Percentiles rank a stretch among this genome's conserved stretches.
These are phyloP conservation scores for Drosophila phalerata DNA, from an alignment of 2,888 invertebrate genomes.

Conservation along the genomic window DNA sequence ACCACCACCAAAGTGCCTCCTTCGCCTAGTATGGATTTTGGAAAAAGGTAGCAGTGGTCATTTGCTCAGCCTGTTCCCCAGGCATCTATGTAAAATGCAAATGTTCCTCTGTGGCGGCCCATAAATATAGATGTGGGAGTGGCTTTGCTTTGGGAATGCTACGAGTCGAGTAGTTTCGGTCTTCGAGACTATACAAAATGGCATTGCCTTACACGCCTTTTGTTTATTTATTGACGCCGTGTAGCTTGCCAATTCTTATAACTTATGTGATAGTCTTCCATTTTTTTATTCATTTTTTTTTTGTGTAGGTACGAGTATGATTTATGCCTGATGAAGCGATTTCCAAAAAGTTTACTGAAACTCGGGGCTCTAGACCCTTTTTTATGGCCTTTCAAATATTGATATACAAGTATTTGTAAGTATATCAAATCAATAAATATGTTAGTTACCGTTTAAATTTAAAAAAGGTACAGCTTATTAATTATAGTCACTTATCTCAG, in stretches of 20 bases:
- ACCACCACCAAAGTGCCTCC: neutral
- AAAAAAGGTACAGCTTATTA: neutral
- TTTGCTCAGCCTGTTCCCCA: constrained; percentile 70
- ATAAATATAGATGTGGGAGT: constrained; percentile 64
- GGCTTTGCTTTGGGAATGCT: constrained; percentile 8
- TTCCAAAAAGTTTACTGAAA: constrained; percentile 54
- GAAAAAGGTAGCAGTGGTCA: constrained; percentile 61
- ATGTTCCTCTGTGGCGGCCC: constrained; percentile 55
- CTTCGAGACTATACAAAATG: constrained; percentile 60
- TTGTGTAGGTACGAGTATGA: constrained; percentile 37
- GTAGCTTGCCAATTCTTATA: constrained; percentile 75
- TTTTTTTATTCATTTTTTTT: neutral
- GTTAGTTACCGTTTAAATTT: too few species aligned
- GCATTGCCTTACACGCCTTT: constrained; percentile 69
- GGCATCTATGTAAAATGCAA: constrained; percentile 57
- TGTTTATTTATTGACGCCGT: constrained; percentile 78
- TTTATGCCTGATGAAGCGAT: constrained; percentile 56
- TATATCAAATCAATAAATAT: constrained; percentile 19
- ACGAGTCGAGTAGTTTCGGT: constrained; percentile 65
- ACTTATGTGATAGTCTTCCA: constrained; percentile 65
- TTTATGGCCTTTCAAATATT: constrained; percentile 18
- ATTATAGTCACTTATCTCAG: neutral
- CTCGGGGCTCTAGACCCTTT: constrained; percentile 27
- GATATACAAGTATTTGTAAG: constrained; percentile 17
- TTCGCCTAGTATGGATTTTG: neutral